Conservation (phyloP, 2,888 invertebrate genomes). For the Drosophila hamatofila region DNA sequence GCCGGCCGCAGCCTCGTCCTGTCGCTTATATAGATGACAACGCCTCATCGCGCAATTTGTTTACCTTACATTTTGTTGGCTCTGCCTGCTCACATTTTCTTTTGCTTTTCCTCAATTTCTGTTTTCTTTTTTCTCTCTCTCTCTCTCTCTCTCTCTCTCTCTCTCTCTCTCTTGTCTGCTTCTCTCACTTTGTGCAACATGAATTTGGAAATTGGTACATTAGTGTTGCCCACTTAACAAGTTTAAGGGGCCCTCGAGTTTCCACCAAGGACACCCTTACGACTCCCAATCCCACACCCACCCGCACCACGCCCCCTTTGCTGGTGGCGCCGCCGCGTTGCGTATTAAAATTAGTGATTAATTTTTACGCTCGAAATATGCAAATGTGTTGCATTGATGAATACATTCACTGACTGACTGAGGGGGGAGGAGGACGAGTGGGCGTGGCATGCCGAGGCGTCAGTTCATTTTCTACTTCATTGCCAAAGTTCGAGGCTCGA, state of each 20-base stretch:
- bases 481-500: slow-evolving; percentile 64
- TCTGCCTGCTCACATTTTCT: slow-evolving; percentile 13
- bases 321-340: slow-evolving; percentile 48
- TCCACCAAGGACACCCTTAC: slow-evolving; percentile 22
- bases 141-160: too few relatives aligned
- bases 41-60: slow-evolving; percentile 84
- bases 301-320: slow-evolving; percentile 3
- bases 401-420: slow-evolving; percentile 68
- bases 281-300: not conserved
- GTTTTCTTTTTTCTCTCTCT: not conserved
- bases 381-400: slow-evolving; percentile 83
- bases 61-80: slow-evolving; percentile 72
- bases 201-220: slow-evolving; percentile 84
- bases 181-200: slow-evolving; percentile 47
- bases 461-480: slow-evolving; percentile 82
- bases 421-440: not conserved
- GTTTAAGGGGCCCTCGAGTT: slow-evolving; percentile 66
- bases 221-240: slow-evolving; percentile 84
- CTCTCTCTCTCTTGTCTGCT: too few relatives aligned
- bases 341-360: slow-evolving; percentile 85
- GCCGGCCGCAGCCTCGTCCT: slow-evolving; percentile 51
- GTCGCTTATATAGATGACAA: slow-evolving; percentile 80
- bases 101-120: slow-evolving; percentile 25
- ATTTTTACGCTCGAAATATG: slow-evolving; percentile 84
- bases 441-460: slow-evolving; percentile 58